These are phyloP conservation scores for Cloeon dipterum DNA, from an alignment of 2,888 invertebrate genomes.

Conservation along the genomic window DNA sequence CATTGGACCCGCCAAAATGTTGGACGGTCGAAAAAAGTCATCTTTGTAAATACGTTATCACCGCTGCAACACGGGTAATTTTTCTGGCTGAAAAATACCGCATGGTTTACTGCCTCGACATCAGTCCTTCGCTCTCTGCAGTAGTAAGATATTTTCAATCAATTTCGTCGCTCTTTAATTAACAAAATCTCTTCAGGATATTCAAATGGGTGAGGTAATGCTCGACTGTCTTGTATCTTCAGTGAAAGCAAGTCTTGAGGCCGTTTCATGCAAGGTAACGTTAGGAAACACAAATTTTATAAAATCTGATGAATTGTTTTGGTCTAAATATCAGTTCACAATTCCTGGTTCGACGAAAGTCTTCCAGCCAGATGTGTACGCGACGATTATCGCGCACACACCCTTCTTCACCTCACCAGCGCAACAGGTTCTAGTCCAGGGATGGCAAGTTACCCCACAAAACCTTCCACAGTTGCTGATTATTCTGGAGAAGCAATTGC, in stretches of 20 bases:
- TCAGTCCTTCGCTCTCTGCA: constrained; percentile 50
- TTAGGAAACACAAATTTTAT: neutral
- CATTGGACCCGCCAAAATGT: constrained; percentile 22
- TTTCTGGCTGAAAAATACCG: constrained; percentile 46
- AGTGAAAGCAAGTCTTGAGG: constrained; percentile 28
- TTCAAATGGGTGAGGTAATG: constrained; percentile 31
- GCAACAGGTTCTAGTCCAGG: constrained; percentile 48
- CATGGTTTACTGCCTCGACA: constrained; percentile 50
- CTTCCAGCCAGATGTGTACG: constrained; percentile 41
- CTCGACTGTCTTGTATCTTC: constrained; percentile 33
- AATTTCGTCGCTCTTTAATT: constrained; percentile 2
- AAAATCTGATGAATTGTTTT: neutral
- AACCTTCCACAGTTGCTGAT: constrained; percentile 33
- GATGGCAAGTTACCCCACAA: constrained; percentile 32
- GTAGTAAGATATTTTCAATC: constrained; percentile 25
- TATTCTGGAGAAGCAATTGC: constrained; percentile 30
- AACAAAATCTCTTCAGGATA: constrained; percentile 23
- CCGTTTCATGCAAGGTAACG: constrained; percentile 20
- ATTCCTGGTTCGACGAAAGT: constrained; percentile 37
- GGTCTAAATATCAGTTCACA: constrained; percentile 28
- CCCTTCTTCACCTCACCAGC: constrained; percentile 45
- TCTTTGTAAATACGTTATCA: constrained; percentile 25
- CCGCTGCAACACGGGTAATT: constrained; percentile 31
- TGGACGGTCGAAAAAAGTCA: constrained; percentile 24
- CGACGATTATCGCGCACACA: constrained; percentile 53